Percentiles rank a stretch among this genome's conserved stretches.
phyloP scores from a whole-genome alignment of 2,888 invertebrate species.

The Rotaria macrura region DNA sequence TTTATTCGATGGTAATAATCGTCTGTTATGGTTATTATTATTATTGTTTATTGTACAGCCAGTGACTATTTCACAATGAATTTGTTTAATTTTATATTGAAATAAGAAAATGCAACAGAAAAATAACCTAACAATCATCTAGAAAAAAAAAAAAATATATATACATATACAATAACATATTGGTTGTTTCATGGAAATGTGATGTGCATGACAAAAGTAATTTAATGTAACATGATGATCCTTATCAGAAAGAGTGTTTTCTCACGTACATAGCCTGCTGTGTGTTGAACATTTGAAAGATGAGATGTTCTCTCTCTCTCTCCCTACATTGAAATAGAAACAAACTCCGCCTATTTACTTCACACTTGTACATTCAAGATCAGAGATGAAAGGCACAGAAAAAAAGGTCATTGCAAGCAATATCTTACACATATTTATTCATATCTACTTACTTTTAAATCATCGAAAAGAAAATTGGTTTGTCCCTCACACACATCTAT shows the following conservation, averaged over 20 bases:
- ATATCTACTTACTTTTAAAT: background rate
- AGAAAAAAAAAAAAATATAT: background rate
- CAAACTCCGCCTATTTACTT: background rate
- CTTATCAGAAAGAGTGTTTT: background rate
- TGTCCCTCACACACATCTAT: background rate
- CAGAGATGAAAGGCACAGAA: background rate
- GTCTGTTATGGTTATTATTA: background rate
- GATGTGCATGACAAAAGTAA: background rate
- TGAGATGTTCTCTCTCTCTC: slow-evolving; percentile 1
- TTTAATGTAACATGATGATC: background rate
- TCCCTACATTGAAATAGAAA: background rate
- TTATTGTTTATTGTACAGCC: background rate
- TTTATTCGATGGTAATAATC: background rate
- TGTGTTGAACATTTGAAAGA: background rate
- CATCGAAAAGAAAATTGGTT: background rate
- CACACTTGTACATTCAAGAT: background rate
- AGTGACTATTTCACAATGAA: background rate
- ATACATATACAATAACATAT: background rate
- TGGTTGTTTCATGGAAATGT: background rate
- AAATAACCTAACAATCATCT: background rate
- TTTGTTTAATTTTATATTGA: background rate
- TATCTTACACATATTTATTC: background rate
- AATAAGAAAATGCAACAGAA: background rate
- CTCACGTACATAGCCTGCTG: background rate
- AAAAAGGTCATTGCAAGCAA: background rate